Evolutionary conservation across 2,888 invertebrate genomes (phyloP).

Genomic region (Stratiomys singularior): DNA sequence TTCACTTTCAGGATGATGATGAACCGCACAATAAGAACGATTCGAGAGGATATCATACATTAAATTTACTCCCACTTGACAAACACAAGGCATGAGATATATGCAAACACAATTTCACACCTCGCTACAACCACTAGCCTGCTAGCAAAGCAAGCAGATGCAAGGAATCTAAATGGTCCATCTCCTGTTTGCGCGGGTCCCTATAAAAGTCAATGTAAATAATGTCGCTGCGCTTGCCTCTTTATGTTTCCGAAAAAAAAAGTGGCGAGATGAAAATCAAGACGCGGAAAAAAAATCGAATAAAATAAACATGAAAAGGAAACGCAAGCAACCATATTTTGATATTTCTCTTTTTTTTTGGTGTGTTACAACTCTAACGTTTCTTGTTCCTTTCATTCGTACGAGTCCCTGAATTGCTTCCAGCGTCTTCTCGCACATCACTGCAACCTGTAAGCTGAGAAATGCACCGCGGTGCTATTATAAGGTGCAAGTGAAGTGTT

Average conservation of each 20-base stretch:
- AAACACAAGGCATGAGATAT: slow-evolving; percentile 29
- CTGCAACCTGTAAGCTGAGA: slow-evolving; percentile 26
- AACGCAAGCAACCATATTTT: slow-evolving; percentile 16
- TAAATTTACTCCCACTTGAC: background rate
- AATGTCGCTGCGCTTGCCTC: slow-evolving; percentile 44
- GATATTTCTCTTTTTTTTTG: background rate
- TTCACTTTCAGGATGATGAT: background rate
- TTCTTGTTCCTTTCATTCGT: background rate
- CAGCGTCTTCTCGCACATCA: background rate
- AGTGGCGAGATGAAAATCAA: slow-evolving; percentile 9
- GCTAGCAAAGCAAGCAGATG: slow-evolving; percentile 50
- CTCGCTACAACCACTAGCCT: slow-evolving; percentile 53
- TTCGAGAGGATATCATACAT: slow-evolving; percentile 9
- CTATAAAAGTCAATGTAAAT: slow-evolving; percentile 41
- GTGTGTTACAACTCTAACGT: background rate
- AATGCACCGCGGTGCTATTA: background rate
- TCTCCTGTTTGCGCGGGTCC: slow-evolving; percentile 6
- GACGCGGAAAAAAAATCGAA: slow-evolving; percentile 21
- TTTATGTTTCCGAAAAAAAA: background rate
- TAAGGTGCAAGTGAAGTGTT: slow-evolving; percentile 37
- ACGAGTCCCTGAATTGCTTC: no score
- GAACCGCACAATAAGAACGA: background rate
- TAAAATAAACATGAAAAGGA: slow-evolving; percentile 42
- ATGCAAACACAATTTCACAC: slow-evolving; percentile 56
- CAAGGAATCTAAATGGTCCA: slow-evolving; percentile 52